Percentiles rank a stretch among this genome's conserved stretches.
Evolutionary conservation across 2,113 vertebrate genomes (phyloP).

Genomic region (Odobenus rosmarus): DNA sequence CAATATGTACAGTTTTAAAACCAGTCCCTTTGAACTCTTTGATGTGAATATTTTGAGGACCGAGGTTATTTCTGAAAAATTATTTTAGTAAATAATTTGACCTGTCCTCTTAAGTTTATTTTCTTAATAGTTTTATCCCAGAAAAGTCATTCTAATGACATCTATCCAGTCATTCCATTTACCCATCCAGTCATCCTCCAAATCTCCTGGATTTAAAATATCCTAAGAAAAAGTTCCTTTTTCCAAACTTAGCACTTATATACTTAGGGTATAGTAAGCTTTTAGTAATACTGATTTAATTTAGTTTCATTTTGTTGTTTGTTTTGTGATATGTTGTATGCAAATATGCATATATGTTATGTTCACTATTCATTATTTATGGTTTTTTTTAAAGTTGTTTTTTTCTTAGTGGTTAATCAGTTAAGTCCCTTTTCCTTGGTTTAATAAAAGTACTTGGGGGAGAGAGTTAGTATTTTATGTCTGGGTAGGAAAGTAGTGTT

Average conservation of each 20-base stretch:
- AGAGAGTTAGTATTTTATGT: constrained; percentile 42
- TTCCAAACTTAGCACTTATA: not conserved
- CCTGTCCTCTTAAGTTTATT: not conserved
- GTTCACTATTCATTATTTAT: not conserved
- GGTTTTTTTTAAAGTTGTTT: not conserved
- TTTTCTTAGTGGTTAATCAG: not conserved
- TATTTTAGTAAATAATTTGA: constrained; percentile 6
- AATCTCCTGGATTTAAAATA: constrained; percentile 21
- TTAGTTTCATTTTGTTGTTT: constrained; percentile 19
- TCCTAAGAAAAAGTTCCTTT: not conserved
- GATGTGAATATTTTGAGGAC: not conserved
- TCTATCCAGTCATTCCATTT: not conserved
- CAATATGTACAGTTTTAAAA: not conserved
- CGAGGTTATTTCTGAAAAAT: not conserved
- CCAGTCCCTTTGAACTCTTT: not conserved
- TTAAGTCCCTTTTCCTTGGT: not conserved
- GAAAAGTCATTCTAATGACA: not conserved
- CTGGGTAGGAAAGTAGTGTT: constrained; percentile 16
- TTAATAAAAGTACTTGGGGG: not conserved
- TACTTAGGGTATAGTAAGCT: not conserved
- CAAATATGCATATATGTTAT: not conserved
- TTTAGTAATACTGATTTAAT: constrained; percentile 25
- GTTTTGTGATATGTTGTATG: not conserved
- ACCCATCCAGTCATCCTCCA: not conserved
- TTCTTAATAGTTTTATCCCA: not conserved